Evolutionary conservation across 2,113 vertebrate genomes (phyloP), one percentile per base, ranked within the genome.

Genomic region (Falco punctatus): DNA sequence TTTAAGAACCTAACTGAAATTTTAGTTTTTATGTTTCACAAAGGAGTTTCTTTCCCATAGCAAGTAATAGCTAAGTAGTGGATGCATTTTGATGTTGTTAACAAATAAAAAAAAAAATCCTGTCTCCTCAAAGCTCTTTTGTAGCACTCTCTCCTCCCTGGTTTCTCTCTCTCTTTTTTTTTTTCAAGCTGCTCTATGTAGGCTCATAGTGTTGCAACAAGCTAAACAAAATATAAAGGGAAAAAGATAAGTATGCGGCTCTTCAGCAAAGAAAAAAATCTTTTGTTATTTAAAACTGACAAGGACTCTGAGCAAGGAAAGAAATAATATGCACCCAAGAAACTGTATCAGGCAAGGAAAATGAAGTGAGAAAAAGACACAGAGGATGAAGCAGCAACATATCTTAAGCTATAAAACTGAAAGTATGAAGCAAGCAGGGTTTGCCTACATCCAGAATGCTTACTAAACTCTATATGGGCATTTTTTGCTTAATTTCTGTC

Each of bases 1-100:
- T 95, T 96, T 82, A 96, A 93, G 75, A 87, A 72, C 59, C 23
- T 44, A 92, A 78, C 5, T 69, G 61, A 94, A 95, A 92, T 61
- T 88, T 89, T 73, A 79, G 40, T 79, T 86, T 96, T 93, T 27
- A 55, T 40, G 52, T 92, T 79, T 81, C 88, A 46, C 64, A 84
- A 87, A 62, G 80, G 38, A 86, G 21, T 20, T 51, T 93, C 57
- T 72, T 46, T 79, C 40, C 48, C 0, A 0, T 9, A 86, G 88
- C 46, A 88, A 92, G 42, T 81, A 94, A 80, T 19, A 92, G 28
- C 21, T 57, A 92, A 88, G 72, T 49, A 85, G 67, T 64, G 24
- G 61, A 84, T 55, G 58, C 4, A 90, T 88, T 90, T 67, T 78
- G n/a, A 85, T 67, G 33, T 42, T 94, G 79, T 85, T 57, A 84